Base-by-base conservation (phyloP, 2,888 invertebrate species). In the Sphecodes monilicornis region DNA sequence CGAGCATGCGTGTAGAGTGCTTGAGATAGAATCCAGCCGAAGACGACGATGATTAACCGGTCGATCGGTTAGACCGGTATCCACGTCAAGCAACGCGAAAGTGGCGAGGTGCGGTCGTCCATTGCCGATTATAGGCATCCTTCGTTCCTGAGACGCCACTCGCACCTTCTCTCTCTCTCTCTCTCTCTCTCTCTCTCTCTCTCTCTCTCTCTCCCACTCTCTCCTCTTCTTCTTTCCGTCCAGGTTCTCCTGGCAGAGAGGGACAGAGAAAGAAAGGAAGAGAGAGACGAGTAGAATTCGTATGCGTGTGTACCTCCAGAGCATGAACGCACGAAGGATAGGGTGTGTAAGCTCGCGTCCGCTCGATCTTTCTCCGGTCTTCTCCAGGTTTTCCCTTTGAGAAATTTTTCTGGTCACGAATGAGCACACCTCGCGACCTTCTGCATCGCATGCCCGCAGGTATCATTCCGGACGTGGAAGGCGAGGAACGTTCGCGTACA, bases 81-180 rank as follows among this genome's bases (percentile, higher is more conserved):
- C 88, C 89, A 86, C 87, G 87, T 89, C 89, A 84, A 88, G 88
- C 84, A 85, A 88, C 90, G 91, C 91, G 91, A 92, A 92, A 92
- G 93, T 93, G 90, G 85, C 88, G 89, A 93, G 93, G 92, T 84
- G 93, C 93, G 93, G 92, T 92, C 92, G 90, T 91, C 90, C 93
- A 92, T 93, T 93, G 92, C 93, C 93, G 92, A 94, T 94, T 94
- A 94, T 93, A 92, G 93, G 90, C 93, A 93, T 94, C 91, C 89
- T 88, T 85, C 88, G 89, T 89, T 91, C 85, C 86, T 84, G 84
- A 88, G 88, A 84, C 84, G 80, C 86, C 76, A 80, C 86, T 82
- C 77, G 85, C 71, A 84, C 87, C 78, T 82, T 81, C 81, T 74
- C 66, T 80, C 75, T 69, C 36, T 70, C 76, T 76, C 73, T 78